Base-by-base conservation (phyloP, 2,888 invertebrate genomes). In the Drosophila koepferae region DNA sequence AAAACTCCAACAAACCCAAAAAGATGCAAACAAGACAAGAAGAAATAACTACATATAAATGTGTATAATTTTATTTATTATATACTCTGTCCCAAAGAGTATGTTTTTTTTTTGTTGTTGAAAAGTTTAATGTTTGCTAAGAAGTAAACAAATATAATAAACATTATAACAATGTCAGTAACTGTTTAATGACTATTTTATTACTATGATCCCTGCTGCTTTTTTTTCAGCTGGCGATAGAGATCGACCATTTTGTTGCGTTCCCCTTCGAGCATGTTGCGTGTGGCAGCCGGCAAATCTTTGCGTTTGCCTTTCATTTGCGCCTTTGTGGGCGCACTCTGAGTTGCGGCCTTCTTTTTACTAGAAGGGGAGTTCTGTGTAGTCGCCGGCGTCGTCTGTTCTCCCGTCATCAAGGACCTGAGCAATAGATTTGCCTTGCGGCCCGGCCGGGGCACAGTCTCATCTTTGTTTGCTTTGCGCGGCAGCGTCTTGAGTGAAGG, bases 221-320 rank as follows among this genome's bases (percentile, higher is more conserved):
- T 77, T 61, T 93, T 93, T 61, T 95, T 95, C 44, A 95, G 74
- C 64, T 93, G 89, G 84, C 94, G 94, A 79, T 96, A 96, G 8
- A 95, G 94, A 72, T 94, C 93, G 31, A 96, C 94, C 70, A 94
- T 94, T 87, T 95, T 94, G 51, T 89, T 93, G 80, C 95, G 95
- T 82, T 95, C 94, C 51, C 92, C 93, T 62, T 96, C 96, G 38
- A 96, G 90, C 92, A 95, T 94, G 70, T 93, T 92, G 55, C 95
- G 93, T 51, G 95, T 94, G 0, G 94, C 94, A 49, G 93, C 86
- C 0, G 96, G 95, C 61, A 96, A 89, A 86, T 95, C 94, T 89
- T 95, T 95, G 5, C 95, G 93, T 90, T 95, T 96, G 8, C 95
- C 95, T 48, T 94, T 94, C 77, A 94, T 93, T 76, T 95, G 89